A percentile compares a stretch with the other conserved stretches of the same genome.
phyloP scores from a whole-genome alignment of 2,113 vertebrate genomes.

The Trachemys scripta region DNA sequence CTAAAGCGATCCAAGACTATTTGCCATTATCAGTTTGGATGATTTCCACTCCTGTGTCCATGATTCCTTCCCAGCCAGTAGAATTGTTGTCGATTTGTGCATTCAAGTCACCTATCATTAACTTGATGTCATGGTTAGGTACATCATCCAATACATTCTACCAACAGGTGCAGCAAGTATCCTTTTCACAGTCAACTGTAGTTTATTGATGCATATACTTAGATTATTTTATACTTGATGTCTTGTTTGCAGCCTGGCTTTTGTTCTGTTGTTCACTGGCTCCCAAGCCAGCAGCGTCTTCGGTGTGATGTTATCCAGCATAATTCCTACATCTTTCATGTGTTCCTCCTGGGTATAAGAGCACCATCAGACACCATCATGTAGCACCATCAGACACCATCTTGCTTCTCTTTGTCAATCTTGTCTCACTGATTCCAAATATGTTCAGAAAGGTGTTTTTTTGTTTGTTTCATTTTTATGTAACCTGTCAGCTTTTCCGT shows the following conservation, averaged over 20 bases:
- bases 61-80: neutral
- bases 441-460: neutral
- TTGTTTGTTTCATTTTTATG: neutral
- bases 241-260: neutral
- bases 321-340: neutral
- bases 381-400: neutral
- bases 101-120: neutral
- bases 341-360: neutral
- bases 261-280: neutral
- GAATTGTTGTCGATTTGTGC: neutral
- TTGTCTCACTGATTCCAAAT: neutral
- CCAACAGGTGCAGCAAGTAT: neutral
- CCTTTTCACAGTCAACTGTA: neutral
- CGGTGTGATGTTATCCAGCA: neutral
- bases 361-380: neutral
- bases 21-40: neutral
- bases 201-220: neutral
- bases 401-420: neutral
- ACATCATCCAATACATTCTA: neutral
- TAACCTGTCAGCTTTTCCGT: neutral
- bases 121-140: neutral
- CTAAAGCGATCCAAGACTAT: neutral
- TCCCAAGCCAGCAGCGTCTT: neutral
- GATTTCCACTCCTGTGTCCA: neutral
- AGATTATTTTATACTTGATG: too few relatives aligned